phyloP scores from a whole-genome alignment of 1,140 invertebrate species.

The Phortica variegata region DNA sequence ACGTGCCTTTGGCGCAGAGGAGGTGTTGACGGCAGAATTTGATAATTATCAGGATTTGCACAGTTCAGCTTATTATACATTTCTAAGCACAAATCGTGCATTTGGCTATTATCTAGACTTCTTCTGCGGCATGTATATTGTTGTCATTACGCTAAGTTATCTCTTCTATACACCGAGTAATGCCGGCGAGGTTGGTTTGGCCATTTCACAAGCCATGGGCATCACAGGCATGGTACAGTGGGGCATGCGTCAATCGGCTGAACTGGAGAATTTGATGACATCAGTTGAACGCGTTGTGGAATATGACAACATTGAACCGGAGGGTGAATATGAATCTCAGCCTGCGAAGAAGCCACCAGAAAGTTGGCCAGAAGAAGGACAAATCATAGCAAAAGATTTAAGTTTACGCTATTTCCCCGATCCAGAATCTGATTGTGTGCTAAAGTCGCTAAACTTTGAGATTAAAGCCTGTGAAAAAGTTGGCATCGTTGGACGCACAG shows the following conservation, averaged over 20 bases:
- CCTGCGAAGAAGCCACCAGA: conserved; percentile 67
- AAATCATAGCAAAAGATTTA: conserved; percentile 69
- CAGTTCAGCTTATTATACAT: conserved; percentile 67
- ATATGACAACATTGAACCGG: conserved; percentile 70
- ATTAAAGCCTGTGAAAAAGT: conserved; percentile 67
- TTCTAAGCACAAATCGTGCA: conserved; percentile 65
- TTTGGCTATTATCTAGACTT: conserved; percentile 80
- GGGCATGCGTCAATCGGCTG: conserved; percentile 79
- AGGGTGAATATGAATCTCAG: conserved; percentile 66
- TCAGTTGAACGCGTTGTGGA: conserved; percentile 77
- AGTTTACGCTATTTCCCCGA: conserved; percentile 67
- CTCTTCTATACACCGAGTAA: conserved; percentile 63
- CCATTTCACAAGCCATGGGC: conserved; percentile 77
- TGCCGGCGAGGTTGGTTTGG: conserved; percentile 76
- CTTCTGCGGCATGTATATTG: conserved; percentile 73
- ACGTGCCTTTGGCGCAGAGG: conserved; percentile 77
- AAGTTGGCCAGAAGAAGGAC: conserved; percentile 71
- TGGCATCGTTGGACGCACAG: conserved; percentile 81
- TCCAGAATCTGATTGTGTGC: conserved; percentile 63
- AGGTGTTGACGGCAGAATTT: conserved; percentile 77
- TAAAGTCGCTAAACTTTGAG: conserved; percentile 65
- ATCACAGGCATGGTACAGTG: conserved; percentile 83
- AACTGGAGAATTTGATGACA: conserved; percentile 82
- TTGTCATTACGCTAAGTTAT: conserved; percentile 68
- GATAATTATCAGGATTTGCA: conserved; percentile 76